These are phyloP conservation scores for Belgica antarctica DNA, from an alignment of 2,888 invertebrate genomes.

Conservation along the genomic window DNA sequence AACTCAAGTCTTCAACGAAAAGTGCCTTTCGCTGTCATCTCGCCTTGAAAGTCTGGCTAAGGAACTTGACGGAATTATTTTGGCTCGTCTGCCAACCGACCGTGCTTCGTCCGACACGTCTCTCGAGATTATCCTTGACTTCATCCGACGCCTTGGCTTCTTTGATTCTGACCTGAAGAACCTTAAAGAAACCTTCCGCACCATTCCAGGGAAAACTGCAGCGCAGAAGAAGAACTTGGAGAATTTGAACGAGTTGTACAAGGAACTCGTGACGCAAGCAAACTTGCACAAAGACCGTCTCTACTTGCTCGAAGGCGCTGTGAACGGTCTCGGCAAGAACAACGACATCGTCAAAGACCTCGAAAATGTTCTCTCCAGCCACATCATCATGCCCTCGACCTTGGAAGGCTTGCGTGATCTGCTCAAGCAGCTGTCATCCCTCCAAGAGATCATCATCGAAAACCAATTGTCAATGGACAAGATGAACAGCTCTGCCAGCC, in stretches of 20 bases:
- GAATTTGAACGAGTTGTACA: slow-evolving; percentile 88
- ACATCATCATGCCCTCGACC: slow-evolving; percentile 87
- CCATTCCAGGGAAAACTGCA: slow-evolving; percentile 84
- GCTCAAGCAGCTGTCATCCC: slow-evolving; percentile 75
- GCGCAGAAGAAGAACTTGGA: slow-evolving; percentile 88
- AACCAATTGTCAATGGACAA: slow-evolving; percentile 88
- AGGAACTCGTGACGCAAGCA: slow-evolving; percentile 64
- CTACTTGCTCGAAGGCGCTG: slow-evolving; percentile 88
- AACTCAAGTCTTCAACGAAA: slow-evolving; percentile 80
- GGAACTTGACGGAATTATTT: slow-evolving; percentile 76
- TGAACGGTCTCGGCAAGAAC: slow-evolving; percentile 89
- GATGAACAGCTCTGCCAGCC: slow-evolving; percentile 86
- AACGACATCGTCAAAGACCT: slow-evolving; percentile 85
- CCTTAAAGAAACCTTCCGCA: slow-evolving; percentile 56
- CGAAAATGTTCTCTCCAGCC: slow-evolving; percentile 87
- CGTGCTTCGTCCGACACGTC: slow-evolving; percentile 77
- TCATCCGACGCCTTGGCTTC: slow-evolving; percentile 52
- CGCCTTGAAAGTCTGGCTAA: slow-evolving; percentile 83
- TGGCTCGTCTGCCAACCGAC: slow-evolving; percentile 83
- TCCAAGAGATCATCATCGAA: slow-evolving; percentile 85
- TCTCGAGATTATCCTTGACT: slow-evolving; percentile 54
- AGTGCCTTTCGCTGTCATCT: slow-evolving; percentile 73
- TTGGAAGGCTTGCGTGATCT: slow-evolving; percentile 79
- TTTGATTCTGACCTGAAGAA: slow-evolving; percentile 56
- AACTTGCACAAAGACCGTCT: slow-evolving; percentile 58